Evolutionary conservation across 2,888 invertebrate genomes (phyloP), one percentile per base, ranked within the genome.

Genomic region (Sipha maydis): DNA sequence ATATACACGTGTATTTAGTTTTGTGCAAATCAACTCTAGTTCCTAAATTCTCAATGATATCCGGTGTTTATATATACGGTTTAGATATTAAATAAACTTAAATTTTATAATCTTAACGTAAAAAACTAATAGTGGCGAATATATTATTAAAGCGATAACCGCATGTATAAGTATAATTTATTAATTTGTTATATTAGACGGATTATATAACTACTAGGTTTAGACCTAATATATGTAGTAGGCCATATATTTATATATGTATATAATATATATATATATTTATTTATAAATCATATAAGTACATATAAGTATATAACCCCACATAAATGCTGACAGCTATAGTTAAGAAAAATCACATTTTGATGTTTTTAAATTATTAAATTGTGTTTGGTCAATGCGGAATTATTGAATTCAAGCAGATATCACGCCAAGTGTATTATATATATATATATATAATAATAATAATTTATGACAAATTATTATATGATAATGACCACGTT

Each of bases 311-410:
- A 48, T 48, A 48, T 48, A 48, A 48, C 48, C 48, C 14, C 14
- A 11, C 14, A 11, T 48, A 48, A 31, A 71, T 31, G 31, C 31
- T 31, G 71, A 71, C 71, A 71, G 71, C 28, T 19, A 19, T 28
- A 31, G 28, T 71, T 71, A 34, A 71, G 71, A 71, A 71, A 71
- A 71, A 71, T 71, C 71, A 71, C 71, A 71, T 71, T 71, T 31
- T 31, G 34, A 71, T 71, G 28, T 71, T 19, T 71, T 71, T 71
- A 71, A 71, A 71, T 28, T 28, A 71, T 19, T 71, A 19, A 28
- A 31, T 31, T 19, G 31, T 28, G 31, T 28, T 71, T 19, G 25
- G 71, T 5, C 19, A 19, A 31, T 17, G 31, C 31, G 31, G 34
- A 71, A 71, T 21, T 61, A 71, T 71, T 71, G 34, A 71, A 28